These are phyloP conservation scores for Adrianichthys oophorus DNA, from an alignment of 2,797 vertebrate species.

Conservation along the genomic window DNA sequence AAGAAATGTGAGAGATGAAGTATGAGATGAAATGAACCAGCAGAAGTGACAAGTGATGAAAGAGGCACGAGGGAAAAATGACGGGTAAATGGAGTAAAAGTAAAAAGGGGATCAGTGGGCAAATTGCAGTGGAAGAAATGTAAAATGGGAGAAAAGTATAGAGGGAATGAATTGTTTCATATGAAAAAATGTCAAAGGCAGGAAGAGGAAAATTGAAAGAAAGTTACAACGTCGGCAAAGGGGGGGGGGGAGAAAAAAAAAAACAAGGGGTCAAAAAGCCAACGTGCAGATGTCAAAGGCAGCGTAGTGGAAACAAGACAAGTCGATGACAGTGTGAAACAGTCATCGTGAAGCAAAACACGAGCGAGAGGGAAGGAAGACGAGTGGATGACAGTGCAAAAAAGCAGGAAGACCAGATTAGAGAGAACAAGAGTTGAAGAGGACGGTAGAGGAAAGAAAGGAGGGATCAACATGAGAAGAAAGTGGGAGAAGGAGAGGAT, in stretches of 20 bases:
- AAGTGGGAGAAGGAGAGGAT: conserved; percentile 42
- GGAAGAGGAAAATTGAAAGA: not conserved
- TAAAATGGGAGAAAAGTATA: not conserved
- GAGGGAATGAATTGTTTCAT: not conserved
- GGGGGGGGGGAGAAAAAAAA: not conserved
- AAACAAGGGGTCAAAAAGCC: not conserved
- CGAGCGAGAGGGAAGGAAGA: conserved; percentile 46
- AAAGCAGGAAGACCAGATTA: conserved; percentile 41
- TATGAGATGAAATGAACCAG: conserved; percentile 20
- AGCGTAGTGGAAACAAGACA: conserved; percentile 42
- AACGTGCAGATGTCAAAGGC: conserved; percentile 35
- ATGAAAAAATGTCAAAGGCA: not conserved
- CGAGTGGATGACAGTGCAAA: conserved; percentile 60
- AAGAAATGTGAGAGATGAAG: not conserved
- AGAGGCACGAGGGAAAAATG: not conserved
- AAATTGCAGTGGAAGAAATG: not conserved
- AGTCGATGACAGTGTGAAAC: conserved; percentile 48
- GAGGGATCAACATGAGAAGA: conserved; percentile 29
- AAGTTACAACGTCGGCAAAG: conserved; percentile 2
- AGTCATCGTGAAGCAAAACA: conserved; percentile 17
- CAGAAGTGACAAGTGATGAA: not conserved
- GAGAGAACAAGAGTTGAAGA: conserved; percentile 21
- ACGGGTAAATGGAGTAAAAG: not conserved
- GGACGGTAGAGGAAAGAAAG: conserved; percentile 10
- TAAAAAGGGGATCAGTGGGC: not conserved